These are phyloP conservation scores for Sipha flava DNA, from an alignment of 1,140 invertebrate species.

Conservation along the genomic window DNA sequence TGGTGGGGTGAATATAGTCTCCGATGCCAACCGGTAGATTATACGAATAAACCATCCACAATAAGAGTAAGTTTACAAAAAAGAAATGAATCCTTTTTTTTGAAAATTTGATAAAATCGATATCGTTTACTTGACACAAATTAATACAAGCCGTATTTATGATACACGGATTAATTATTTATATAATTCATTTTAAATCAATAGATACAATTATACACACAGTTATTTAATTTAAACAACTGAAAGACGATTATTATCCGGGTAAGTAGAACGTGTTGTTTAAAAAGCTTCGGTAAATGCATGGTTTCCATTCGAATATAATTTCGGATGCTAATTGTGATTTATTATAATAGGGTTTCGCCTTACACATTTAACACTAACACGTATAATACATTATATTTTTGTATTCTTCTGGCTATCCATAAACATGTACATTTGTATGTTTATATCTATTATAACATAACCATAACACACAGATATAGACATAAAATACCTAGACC, in stretches of 20 bases:
- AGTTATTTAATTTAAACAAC: neutral
- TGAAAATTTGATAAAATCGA: neutral
- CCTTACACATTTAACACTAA: neutral
- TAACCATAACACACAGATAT: neutral
- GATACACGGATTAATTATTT: neutral
- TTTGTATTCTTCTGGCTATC: neutral
- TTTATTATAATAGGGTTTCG: neutral
- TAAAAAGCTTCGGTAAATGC: neutral
- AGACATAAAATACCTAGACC: neutral
- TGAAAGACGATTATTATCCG: neutral
- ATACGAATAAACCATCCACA: constrained; percentile 62
- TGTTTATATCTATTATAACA: neutral
- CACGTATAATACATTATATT: neutral
- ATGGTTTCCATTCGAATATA: neutral
- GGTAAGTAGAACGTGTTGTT: neutral
- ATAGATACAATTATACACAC: neutral
- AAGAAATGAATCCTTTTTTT: neutral
- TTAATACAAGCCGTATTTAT: neutral
- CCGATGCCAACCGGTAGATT: constrained; percentile 79
- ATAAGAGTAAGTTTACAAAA: constrained; percentile 64
- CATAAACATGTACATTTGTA: neutral
- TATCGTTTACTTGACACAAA: constrained; percentile 6
- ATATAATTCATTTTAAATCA: neutral
- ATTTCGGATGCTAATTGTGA: neutral
- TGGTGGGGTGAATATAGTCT: constrained; percentile 76